Percentiles rank a stretch among this genome's conserved stretches.
Conservation (phyloP, 2,888 invertebrate species). For the Ischnura elegans region DNA sequence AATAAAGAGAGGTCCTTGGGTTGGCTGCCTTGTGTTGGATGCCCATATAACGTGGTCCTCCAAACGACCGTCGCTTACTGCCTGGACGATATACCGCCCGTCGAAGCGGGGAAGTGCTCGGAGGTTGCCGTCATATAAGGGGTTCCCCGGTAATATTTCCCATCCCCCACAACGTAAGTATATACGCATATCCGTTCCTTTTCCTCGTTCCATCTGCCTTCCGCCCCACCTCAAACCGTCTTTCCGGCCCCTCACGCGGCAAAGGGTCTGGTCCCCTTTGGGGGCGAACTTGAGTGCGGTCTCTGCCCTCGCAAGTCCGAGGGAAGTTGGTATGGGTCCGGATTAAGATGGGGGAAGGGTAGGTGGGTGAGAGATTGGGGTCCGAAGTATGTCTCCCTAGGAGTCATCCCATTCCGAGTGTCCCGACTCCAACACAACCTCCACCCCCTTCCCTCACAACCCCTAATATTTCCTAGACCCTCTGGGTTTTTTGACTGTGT, state of each 20-base stretch:
- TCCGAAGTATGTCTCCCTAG: not conserved
- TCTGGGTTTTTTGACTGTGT: not conserved
- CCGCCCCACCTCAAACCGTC: not conserved
- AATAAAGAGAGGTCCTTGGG: not conserved
- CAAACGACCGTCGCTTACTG: not conserved
- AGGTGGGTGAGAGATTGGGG: not conserved
- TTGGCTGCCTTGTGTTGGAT: not conserved
- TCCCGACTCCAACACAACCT: too few relatives aligned
- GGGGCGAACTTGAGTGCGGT: not conserved
- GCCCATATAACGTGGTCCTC: constrained; percentile 12
- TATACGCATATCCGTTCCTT: not conserved
- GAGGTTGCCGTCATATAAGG: not conserved
- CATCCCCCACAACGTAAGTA: too few relatives aligned
- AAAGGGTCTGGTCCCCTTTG: not conserved
- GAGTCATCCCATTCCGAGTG: not conserved
- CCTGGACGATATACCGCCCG: constrained; percentile 32
- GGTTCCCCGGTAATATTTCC: not conserved
- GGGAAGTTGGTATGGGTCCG: not conserved
- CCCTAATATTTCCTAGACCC: not conserved
- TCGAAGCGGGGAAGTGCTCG: not conserved
- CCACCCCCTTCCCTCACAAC: not conserved
- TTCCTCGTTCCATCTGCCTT: not conserved
- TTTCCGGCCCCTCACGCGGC: not conserved
- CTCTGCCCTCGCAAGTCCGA: not conserved
- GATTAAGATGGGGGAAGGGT: not conserved